Percentiles rank a stretch among this genome's conserved stretches.
Conservation (phyloP, 2,113 vertebrate genomes). For the Motacilla alba region DNA sequence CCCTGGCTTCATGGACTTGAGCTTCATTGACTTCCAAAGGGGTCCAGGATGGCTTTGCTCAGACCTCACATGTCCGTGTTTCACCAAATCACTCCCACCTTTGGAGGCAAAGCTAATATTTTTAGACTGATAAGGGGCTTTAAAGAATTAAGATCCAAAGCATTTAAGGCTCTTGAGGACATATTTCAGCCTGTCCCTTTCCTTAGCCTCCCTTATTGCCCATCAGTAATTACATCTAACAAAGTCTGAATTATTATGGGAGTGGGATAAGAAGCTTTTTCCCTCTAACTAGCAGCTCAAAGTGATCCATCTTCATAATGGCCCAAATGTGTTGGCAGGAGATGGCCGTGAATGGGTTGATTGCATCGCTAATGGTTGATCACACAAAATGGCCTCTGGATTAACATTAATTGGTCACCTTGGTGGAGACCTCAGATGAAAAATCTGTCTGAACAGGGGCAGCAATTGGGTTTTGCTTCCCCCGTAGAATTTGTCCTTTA, state of each 20-base stretch:
- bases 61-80: not conserved
- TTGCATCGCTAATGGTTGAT: conserved; percentile 44
- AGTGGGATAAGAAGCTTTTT: conserved; percentile 19
- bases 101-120: conserved; percentile 10
- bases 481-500: not conserved
- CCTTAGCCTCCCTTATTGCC: not conserved
- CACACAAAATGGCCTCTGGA: conserved; percentile 23
- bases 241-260: not conserved
- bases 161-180: not conserved
- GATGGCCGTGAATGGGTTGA: conserved; percentile 34
- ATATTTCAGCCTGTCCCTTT: not conserved
- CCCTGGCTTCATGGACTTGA: not conserved
- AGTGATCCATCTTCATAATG: conserved; percentile 47
- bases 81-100: not conserved
- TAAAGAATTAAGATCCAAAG: conserved; percentile 23
- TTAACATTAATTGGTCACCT: conserved; percentile 46
- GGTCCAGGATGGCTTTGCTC: not conserved
- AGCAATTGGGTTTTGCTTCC: not conserved
- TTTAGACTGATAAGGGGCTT: not conserved
- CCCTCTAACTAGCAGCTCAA: not conserved
- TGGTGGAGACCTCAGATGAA: not conserved
- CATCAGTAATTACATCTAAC: not conserved
- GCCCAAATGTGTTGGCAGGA: conserved; percentile 17
- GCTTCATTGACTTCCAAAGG: not conserved
- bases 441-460: not conserved